Percentiles rank a stretch among this genome's conserved stretches.
phyloP scores from a whole-genome alignment of 2,888 invertebrate species.

The Dryobotodes eremita region DNA sequence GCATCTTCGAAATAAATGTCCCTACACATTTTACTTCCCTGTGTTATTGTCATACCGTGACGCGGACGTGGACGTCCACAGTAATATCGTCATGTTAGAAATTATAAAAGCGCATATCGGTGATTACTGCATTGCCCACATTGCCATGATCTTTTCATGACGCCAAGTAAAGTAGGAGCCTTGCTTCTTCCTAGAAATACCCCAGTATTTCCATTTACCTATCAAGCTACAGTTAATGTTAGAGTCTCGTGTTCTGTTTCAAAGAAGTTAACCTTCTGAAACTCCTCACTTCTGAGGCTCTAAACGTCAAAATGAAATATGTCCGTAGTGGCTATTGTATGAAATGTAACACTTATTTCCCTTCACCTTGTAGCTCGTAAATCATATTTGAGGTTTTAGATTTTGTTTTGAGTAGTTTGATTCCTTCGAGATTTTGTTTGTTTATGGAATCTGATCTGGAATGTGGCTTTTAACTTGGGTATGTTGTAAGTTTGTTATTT shows the following conservation, averaged over 20 bases:
- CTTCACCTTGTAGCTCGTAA: conserved; percentile 62
- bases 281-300: background rate
- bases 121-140: background rate
- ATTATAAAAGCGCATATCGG: background rate
- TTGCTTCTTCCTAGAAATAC: background rate
- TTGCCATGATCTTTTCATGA: no score
- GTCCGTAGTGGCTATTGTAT: conserved; percentile 62
- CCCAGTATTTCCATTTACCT: background rate
- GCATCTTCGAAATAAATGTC: no score
- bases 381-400: conserved; percentile 67
- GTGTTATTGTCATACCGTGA: background rate
- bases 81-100: background rate
- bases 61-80: background rate
- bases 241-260: background rate
- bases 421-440: conserved; percentile 33
- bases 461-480: background rate
- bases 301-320: conserved; percentile 69
- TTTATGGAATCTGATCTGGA: conserved; percentile 35
- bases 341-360: conserved; percentile 67
- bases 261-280: conserved; percentile 41
- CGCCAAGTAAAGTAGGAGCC: no score
- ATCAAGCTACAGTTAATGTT: background rate
- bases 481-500: background rate
- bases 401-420: conserved; percentile 56
- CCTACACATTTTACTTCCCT: no score